Conservation (phyloP, 2,797 vertebrate species). For the Fringilla coelebs region DNA sequence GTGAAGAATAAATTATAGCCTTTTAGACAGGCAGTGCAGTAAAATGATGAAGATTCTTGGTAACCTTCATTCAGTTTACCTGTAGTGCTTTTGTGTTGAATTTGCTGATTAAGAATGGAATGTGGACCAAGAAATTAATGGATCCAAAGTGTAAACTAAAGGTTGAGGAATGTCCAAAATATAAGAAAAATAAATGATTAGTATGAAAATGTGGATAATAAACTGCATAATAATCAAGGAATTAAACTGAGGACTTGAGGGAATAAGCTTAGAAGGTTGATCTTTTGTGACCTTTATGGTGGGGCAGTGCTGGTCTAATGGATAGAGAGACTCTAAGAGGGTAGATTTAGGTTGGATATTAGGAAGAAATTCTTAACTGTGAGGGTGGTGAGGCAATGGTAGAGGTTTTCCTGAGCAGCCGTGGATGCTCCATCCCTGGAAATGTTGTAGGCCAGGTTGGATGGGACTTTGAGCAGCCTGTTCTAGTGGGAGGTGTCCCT, state of each 20-base stretch:
- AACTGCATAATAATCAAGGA: background rate
- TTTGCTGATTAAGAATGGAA: background rate
- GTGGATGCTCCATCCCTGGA: background rate
- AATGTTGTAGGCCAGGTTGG: accelerated
- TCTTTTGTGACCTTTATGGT: background rate
- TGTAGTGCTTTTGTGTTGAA: background rate
- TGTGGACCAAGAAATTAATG: background rate
- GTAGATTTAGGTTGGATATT: background rate
- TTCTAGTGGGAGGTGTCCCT: background rate
- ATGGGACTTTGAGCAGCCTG: background rate
- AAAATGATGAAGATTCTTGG: background rate
- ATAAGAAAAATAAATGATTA: background rate
- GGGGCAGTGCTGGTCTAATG: background rate
- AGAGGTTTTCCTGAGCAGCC: background rate
- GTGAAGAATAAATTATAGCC: background rate
- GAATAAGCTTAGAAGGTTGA: background rate
- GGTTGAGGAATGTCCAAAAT: background rate
- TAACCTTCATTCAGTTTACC: background rate
- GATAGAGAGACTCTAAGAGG: background rate
- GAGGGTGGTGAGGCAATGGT: background rate
- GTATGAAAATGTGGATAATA: background rate
- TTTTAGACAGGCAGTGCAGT: accelerated
- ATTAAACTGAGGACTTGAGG: background rate
- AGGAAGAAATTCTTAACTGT: background rate
- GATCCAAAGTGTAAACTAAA: background rate